Percentiles rank a stretch among this genome's conserved stretches.
phyloP scores from a whole-genome alignment of 2,888 invertebrate species.

The Oxytorus armatus region DNA sequence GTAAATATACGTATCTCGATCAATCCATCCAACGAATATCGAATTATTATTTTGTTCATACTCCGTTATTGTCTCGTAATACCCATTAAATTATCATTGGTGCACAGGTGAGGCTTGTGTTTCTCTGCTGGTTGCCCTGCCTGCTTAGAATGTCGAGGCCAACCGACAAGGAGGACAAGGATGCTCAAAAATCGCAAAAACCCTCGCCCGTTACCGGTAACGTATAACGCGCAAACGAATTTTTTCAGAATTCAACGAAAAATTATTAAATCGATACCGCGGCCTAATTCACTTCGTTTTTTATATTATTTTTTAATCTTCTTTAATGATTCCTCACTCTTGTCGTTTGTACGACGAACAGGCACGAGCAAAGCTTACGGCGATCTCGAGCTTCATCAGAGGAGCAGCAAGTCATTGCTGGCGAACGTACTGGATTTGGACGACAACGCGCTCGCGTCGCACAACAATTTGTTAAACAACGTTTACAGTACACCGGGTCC shows the following conservation, averaged over 20 bases:
- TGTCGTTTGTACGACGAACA: conserved; percentile 74
- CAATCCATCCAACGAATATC: no score
- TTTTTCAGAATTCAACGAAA: neutral
- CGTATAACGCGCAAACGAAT: neutral
- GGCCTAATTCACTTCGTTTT: neutral
- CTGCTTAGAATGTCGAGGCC: conserved; percentile 96
- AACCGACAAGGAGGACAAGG: conserved; percentile 83
- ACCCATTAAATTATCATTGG: conserved; percentile 42
- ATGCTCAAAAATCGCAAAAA: conserved; percentile 82
- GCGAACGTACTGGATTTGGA: conserved; percentile 99
- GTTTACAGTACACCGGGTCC: conserved; percentile 84
- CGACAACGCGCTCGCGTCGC: conserved; percentile 89
- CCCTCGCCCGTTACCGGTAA: conserved; percentile 83
- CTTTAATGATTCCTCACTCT: neutral
- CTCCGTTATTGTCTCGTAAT: no score
- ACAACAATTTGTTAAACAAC: conserved; percentile 83
- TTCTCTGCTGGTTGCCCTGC: conserved; percentile 99
- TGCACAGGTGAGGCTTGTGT: conserved; percentile 93
- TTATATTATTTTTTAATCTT: neutral
- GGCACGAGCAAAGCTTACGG: conserved; percentile 90
- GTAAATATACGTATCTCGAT: no score
- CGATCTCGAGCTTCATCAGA: conserved; percentile 94
- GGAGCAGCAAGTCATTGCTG: conserved; percentile 97
- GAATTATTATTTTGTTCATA: neutral
- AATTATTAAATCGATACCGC: neutral